Evolutionary conservation across 2,113 vertebrate species (phyloP).

Genomic region (Sinocyclocheilus anshuiensis): DNA sequence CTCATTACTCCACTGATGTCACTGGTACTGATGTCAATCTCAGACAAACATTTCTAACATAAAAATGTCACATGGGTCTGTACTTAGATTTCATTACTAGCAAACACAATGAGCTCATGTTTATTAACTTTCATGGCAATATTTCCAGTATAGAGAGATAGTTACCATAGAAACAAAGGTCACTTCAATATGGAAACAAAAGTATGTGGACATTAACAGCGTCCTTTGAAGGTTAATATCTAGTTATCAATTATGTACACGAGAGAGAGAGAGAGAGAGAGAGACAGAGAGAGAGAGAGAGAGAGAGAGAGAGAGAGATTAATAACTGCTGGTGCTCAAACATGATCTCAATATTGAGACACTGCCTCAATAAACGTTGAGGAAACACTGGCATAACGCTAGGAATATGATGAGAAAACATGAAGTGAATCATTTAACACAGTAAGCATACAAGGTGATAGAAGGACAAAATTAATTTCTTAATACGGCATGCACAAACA

Average conservation of each 20-base stretch:
- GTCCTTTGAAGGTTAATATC: conserved; percentile 24
- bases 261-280: background rate
- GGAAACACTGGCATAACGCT: background rate
- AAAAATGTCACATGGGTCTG: background rate
- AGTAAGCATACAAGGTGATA: background rate
- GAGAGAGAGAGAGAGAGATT: background rate
- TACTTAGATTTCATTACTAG: background rate
- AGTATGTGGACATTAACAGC: conserved; percentile 2
- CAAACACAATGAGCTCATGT: background rate
- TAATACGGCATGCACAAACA: background rate
- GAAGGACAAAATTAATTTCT: background rate
- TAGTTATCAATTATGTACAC: conserved; percentile 12
- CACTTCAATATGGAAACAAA: conserved; percentile 5
- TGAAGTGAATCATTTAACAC: background rate
- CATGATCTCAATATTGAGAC: background rate
- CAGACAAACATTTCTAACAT: background rate
- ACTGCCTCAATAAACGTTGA: background rate
- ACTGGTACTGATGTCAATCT: background rate
- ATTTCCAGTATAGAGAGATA: background rate
- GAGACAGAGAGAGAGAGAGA: background rate
- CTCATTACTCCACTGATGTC: background rate
- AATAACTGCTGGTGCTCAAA: background rate
- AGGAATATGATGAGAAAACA: background rate
- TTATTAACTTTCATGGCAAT: conserved; percentile 21
- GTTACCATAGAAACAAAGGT: conserved; percentile 38